Evolutionary conservation across 2,888 invertebrate species (phyloP).

Genomic region (Caenorhabditis sp.): DNA sequence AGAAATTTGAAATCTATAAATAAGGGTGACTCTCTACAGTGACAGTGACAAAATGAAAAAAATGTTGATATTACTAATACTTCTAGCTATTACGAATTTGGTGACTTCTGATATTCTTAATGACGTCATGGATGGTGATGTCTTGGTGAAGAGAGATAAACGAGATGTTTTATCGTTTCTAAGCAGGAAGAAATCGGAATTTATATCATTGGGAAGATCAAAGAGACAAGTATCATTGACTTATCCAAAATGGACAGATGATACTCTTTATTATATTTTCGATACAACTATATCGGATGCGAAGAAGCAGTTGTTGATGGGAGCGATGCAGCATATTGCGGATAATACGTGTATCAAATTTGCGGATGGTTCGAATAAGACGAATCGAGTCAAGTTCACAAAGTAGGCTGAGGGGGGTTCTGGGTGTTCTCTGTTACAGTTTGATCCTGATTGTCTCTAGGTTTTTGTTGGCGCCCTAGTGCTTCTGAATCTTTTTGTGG

Average conservation of each 20-base stretch:
- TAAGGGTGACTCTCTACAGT: not conserved
- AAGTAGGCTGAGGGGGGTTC: not conserved
- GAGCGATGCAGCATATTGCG: not conserved
- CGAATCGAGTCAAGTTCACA: not conserved
- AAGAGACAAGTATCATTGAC: not conserved
- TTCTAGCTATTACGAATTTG: not conserved
- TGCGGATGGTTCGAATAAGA: not conserved
- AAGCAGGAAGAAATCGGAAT: not conserved
- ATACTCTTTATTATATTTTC: not conserved
- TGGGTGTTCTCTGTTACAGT: too few species aligned
- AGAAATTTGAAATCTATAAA: not conserved
- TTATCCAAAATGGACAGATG: not conserved
- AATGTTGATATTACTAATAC: not conserved
- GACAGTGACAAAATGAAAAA: not conserved
- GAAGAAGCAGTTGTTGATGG: not conserved
- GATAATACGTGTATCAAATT: constrained; percentile 2
- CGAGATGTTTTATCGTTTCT: not conserved
- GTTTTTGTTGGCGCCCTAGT: too few species aligned
- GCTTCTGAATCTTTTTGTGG: too few species aligned
- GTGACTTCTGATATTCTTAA: too few species aligned
- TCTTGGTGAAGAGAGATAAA: not conserved
- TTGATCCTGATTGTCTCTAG: too few species aligned
- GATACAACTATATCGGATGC: not conserved
- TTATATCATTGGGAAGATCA: not conserved
- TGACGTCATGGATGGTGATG: too few species aligned